Percentiles rank a stretch among this genome's conserved stretches.
Evolutionary conservation across 2,888 invertebrate genomes (phyloP).

Genomic region (Phytoseiulus persimilis): DNA sequence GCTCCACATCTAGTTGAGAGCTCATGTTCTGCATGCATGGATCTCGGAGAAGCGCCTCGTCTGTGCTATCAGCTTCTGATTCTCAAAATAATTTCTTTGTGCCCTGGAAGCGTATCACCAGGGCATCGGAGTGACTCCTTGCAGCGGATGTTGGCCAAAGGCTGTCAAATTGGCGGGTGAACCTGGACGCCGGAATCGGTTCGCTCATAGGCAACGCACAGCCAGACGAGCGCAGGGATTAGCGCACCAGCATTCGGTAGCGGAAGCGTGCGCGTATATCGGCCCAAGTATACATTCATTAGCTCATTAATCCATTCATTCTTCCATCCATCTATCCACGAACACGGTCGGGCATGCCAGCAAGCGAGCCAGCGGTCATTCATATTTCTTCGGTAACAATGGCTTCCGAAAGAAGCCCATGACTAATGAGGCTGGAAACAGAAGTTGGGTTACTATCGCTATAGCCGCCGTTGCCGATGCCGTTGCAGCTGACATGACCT

Average conservation of each 20-base stretch:
- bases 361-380: background rate
- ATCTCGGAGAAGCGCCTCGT: no score
- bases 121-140: no score
- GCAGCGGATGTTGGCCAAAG: background rate
- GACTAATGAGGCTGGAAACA: constrained; percentile 5
- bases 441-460: constrained; percentile 5
- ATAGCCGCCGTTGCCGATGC: background rate
- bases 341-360: background rate
- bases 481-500: constrained; percentile 5
- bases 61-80: no score
- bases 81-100: no score
- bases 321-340: background rate
- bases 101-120: no score
- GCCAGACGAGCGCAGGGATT: background rate
- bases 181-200: background rate
- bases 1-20: no score
- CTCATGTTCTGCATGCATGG: no score
- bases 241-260: background rate
- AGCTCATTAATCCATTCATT: background rate
- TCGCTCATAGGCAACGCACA: background rate
- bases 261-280: background rate
- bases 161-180: background rate
- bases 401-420: background rate
- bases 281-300: background rate
- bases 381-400: constrained; percentile 5